Base-by-base conservation (phyloP, 2,797 vertebrate genomes). In the Hydrophis major region DNA sequence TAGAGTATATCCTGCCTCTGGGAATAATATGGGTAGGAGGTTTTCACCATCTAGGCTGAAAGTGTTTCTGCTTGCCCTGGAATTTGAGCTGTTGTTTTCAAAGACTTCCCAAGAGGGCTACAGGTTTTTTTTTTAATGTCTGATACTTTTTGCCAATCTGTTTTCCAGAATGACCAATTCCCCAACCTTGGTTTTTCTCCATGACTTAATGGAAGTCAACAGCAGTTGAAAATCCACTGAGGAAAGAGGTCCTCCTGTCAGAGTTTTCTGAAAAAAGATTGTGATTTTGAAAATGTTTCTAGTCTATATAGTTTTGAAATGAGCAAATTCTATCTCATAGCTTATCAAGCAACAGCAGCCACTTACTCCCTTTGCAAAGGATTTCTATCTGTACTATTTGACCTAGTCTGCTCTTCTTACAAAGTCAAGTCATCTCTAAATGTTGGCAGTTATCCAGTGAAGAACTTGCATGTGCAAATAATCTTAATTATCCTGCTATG, bases 41-140 rank as follows among this genome's bases (percentile, higher is more conserved):
- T 83, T 97, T 97, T 97, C 96, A 96, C 95, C 95, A 95, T 93
- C 18, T 95, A 95, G 94, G 94, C 94, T 94, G 93, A 93, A 95
- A 94, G 90, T 94, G 95, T 97, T 97, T 96, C 95, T 94, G 89
- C 94, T 95, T 92, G 95, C 93, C 94, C 94, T 94, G 96, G 95
- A 97, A 97, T 96, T 87, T 86, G 92, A 97, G 92, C 94, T 94
- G 95, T 96, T 96, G 94, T 97, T 97, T 97, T 95, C 96, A 95
- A 95, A 96, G 90, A 91, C 89, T 95, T 96, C 95, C 96, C 95
- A 92, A 95, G 95, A 94, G 95, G 92, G 25, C 22, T 83, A 25
- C 25, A 42, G 7, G 4, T 11, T 90, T 94, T 94, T 22, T 94
- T 94, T 94, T 92, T 92, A 55, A 2, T 88, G 92, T n/a, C 27